Evolutionary conservation across 2,113 vertebrate species (phyloP).

Genomic region (Embiotoca jacksoni): DNA sequence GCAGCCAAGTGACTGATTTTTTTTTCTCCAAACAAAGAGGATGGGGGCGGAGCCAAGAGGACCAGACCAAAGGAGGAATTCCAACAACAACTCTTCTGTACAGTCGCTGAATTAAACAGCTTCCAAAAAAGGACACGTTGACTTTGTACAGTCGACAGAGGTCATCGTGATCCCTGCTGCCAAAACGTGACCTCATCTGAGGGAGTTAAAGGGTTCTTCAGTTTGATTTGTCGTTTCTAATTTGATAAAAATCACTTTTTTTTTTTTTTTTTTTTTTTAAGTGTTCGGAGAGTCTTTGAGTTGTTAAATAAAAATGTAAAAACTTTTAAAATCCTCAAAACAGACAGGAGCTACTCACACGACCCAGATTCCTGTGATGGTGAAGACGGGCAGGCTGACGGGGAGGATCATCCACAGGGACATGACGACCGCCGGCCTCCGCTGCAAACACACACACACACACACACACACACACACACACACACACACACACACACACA

Average conservation of each 20-base stretch:
- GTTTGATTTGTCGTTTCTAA: too few species aligned
- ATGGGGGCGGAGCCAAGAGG: not conserved
- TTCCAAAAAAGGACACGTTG: slow-evolving; percentile 23
- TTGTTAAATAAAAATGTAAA: not conserved
- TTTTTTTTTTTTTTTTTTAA: too few species aligned
- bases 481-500: too few species aligned
- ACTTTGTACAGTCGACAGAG: not conserved
- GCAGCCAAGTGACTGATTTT: not conserved
- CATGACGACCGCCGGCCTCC: slow-evolving; percentile 74
- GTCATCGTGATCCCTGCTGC: not conserved
- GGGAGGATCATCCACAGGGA: slow-evolving; percentile 87
- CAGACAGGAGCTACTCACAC: slow-evolving; percentile 83
- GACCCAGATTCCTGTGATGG: slow-evolving; percentile 90
- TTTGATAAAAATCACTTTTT: too few species aligned
- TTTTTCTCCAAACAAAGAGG: not conserved
- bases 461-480: not conserved
- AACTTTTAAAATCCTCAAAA: too few species aligned
- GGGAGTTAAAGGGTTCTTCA: too few species aligned
- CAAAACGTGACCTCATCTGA: too few species aligned
- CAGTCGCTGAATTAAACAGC: slow-evolving; percentile 7
- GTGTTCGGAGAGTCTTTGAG: too few species aligned
- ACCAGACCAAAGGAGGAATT: slow-evolving; percentile 14
- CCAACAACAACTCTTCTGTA: slow-evolving; percentile 11
- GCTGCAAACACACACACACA: not conserved
- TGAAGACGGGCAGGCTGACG: slow-evolving; percentile 86